These are phyloP conservation scores for Vicugna pacos DNA, from an alignment of 2,113 vertebrate species.

Conservation along the genomic window DNA sequence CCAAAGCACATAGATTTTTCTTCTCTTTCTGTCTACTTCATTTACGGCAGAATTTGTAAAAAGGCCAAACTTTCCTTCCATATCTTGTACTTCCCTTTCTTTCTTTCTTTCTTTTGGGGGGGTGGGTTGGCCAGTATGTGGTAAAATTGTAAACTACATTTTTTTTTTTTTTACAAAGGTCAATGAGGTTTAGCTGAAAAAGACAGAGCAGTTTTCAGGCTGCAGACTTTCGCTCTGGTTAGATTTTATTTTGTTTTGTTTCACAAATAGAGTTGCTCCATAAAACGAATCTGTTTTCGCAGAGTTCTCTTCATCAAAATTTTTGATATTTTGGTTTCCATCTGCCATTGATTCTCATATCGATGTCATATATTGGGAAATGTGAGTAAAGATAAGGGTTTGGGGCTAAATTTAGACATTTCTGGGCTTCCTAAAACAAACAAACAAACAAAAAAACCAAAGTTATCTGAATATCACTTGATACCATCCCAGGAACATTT, in stretches of 20 bases:
- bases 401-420: neutral
- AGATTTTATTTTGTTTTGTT: neutral
- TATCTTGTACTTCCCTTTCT: neutral
- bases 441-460: no score
- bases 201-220: neutral
- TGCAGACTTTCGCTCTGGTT: neutral
- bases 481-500: neutral
- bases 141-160: neutral
- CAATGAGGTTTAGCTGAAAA: neutral
- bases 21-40: neutral
- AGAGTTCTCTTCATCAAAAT: neutral
- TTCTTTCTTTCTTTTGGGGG: neutral
- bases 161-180: neutral
- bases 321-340: neutral
- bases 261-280: neutral
- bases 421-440: neutral
- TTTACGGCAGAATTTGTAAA: neutral
- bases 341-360: neutral
- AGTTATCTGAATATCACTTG: neutral
- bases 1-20: neutral
- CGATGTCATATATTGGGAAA: neutral
- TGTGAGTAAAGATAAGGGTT: neutral
- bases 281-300: neutral
- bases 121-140: neutral
- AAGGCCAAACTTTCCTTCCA: neutral